Base-by-base conservation (phyloP, 2,797 vertebrate genomes). In the Bryconaethiops microstoma region DNA sequence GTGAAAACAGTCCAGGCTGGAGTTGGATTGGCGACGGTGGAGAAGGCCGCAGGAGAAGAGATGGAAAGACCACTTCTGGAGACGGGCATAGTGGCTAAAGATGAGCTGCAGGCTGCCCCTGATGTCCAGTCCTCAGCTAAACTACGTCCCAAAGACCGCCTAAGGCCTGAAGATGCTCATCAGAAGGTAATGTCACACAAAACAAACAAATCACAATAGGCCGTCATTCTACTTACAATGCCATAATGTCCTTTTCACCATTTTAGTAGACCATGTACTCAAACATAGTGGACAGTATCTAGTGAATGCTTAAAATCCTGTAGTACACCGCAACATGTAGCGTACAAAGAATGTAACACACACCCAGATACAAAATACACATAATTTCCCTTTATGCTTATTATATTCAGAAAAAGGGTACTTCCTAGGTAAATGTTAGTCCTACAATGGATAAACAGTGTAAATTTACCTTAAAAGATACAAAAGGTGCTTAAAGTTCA, bases 141-240 rank as follows among this genome's bases (percentile, higher is more conserved):
- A 55, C 68, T 84, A 19, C 80, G 70, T 40, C 69, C 60, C 1
- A 80, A 82, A 80, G 89, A 87, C 55, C 87, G 71, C 60, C 63
- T 86, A n/a, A 86, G 79, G n/a, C 80, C 83, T 72, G 85, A 78
- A 6, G 86, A 90, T 82, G 90, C 91, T 65, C 78, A 79, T 40
- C 90, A 88, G 85, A 89, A 88, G 92, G 94, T 95, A 87, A 86
- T n/a, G 63, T n/a, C 12, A 63, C 7, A 39, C 19, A 25, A 21
- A 59, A 45, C 17, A 35, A 35, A 35, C 4, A 35, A 35, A 35
- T 35, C 35, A 35, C 35, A 35, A 35, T 5, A 35, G 35, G 35
- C 35, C 4, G 2, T 35, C 35, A 35, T 35, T 2, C 35, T 35
- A 35, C 35, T 35, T 35, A 59, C 8, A 1, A 7, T 59, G 7